Conservation (phyloP, 2,113 vertebrate genomes). For the Cyanoramphus novaezelandiae region DNA sequence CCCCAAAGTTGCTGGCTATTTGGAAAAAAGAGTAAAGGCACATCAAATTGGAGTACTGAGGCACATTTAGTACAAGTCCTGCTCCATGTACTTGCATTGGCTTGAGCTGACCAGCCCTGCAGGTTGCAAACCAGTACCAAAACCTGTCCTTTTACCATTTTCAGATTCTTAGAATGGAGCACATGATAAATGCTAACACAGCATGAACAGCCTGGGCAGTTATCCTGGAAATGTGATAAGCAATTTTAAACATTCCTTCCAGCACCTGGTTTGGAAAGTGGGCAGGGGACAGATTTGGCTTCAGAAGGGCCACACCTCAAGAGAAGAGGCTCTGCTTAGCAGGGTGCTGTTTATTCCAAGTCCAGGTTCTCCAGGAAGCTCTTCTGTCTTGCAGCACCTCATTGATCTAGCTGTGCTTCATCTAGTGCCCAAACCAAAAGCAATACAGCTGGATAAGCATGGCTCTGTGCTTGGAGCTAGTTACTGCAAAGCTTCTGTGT, state of each 20-base stretch:
- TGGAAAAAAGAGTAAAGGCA: background rate
- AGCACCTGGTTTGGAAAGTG: background rate
- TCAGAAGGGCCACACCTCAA: background rate
- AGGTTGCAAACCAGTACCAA: background rate
- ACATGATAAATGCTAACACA: background rate
- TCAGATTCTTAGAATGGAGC: background rate
- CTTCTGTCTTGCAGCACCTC: background rate
- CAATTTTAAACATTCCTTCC: background rate
- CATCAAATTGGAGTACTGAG: rapidly evolving
- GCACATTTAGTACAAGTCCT: background rate
- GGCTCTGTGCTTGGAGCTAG: background rate
- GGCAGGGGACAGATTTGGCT: background rate
- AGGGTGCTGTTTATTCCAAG: background rate
- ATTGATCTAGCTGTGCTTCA: background rate
- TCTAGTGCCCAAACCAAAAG: rapidly evolving
- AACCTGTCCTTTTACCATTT: background rate
- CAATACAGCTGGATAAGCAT: background rate
- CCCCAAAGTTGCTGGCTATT: rapidly evolving
- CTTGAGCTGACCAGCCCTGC: background rate
- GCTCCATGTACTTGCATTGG: background rate
- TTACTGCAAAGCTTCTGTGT: background rate
- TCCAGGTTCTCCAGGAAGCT: background rate
- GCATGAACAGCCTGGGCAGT: background rate
- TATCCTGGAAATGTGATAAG: background rate
- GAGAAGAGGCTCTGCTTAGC: background rate